Evolutionary conservation across 2,888 invertebrate genomes (phyloP), one percentile per base, ranked within the genome.

Genomic region (Andrena praecox): DNA sequence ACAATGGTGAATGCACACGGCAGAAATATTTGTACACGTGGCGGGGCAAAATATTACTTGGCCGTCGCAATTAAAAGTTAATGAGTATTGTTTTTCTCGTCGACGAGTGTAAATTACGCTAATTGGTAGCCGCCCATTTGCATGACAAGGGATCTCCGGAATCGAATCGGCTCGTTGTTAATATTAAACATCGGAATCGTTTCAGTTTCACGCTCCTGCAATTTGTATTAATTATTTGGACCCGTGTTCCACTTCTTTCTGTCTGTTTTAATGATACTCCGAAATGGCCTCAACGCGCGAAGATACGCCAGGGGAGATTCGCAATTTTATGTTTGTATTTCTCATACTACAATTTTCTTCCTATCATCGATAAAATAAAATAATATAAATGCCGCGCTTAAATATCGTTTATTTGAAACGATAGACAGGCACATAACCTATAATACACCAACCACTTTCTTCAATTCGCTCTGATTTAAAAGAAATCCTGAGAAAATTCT

Each of bases 41-140:
- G 20, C 60, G 24, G 8, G 10, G 6, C 31, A 31, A 16, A 24
- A 62, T 60, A 24, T 16, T 12, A 31, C 31, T 50, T 12, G 50
- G 29, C 7, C 33, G 12, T 20, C 48, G 62, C 62, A 60, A 62
- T 71, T 71, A 62, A 71, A 71, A 71, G 50, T 71, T 71, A 62
- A 62, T 62, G 71, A 62, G 20, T 31, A 71, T 62, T 60, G 71
- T 71, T 62, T 62, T 62, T 62, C 50, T 16, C 50, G 62, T 16
- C 50, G 16, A 12, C 31, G 50, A 12, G 7, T 12, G 62, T 31
- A 71, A 71, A 71, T 71, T 62, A 71, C 60, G 35, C 62, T 71
- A 71, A 71, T 60, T 50, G 50, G 50, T 71, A 71, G 60, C 24
- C 60, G 27, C 50, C 70, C 70, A 60, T 71, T 71, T 50, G 70